phyloP scores from a whole-genome alignment of 2,113 vertebrate species.

The Fulmarus glacialis region DNA sequence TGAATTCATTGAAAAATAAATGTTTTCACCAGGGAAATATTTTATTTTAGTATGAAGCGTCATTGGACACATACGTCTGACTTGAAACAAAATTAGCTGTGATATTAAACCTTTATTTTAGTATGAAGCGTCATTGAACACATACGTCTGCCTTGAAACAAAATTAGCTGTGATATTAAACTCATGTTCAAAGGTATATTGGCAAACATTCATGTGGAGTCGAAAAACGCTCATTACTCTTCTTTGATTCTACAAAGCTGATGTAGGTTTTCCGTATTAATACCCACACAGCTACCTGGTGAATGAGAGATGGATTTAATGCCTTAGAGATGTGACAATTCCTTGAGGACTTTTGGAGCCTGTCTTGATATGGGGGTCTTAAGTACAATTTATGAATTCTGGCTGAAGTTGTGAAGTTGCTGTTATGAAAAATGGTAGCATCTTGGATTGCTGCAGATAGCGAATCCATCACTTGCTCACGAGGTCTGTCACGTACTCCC shows the following conservation, averaged over 20 bases:
- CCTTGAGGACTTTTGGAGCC: background rate
- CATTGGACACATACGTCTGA: background rate
- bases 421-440: background rate
- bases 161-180: constrained; percentile 39
- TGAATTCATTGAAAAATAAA: constrained; percentile 40
- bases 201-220: background rate
- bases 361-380: background rate
- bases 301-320: background rate
- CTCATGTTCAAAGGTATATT: background rate
- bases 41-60: constrained; percentile 30
- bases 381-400: constrained; percentile 28
- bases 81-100: constrained; percentile 24
- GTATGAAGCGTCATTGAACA: background rate
- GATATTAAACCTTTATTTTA: constrained; percentile 39
- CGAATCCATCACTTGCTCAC: constrained; percentile 2
- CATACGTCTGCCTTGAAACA: background rate
- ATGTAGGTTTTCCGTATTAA: background rate
- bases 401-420: background rate
- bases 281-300: background rate
- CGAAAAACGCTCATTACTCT: background rate
- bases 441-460: background rate
- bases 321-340: background rate
- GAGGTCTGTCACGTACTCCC: background rate
- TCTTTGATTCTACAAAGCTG: background rate
- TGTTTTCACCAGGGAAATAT: constrained; percentile 18